Evolutionary conservation across 2,888 invertebrate genomes (phyloP), one percentile per base, ranked within the genome.

Genomic region (Physocephala rufipes): DNA sequence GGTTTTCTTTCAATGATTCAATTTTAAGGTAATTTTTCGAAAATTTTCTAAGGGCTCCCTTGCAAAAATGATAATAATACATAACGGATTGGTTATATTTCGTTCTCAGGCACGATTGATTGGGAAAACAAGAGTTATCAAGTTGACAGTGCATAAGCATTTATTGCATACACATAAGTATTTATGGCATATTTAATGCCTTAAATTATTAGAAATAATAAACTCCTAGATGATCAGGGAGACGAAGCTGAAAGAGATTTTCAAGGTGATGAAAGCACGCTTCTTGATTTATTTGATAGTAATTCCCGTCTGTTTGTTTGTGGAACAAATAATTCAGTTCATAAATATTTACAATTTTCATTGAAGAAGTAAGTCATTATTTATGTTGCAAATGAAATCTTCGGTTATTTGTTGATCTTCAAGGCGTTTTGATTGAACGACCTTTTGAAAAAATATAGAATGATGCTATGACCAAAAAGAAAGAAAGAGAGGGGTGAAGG

Each of bases 331-430:
- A 76, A 80, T 79, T 76, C 67, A 77, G 71, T 78, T 81, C 80
- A 80, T 82, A 80, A 36, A 81, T 78, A 76, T 74, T 78, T 76
- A 80, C 77, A 71, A 77, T 76, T 76, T 79, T 76, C 76, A 76
- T 78, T 79, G 74, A 81, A 78, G 82, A 79, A 79, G 70, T 77
- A 71, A n/a, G 70, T 71, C 79, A 77, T 78, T 64, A 64, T 30
- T 72, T 73, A 74, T 73, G 24, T 55, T 55, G 53, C 19, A 36
- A 55, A 55, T 21, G 53, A 13, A 21, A 4, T 21, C 21, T n/a
- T n/a, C n/a, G 51, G 12, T 51, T 51, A 21, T 55, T 12, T 21
- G 13, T 55, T 49, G 19, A 49, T 16, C 5, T 3, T 49, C 49
- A 49, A 49, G 49, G 19, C 49, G n/a, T n/a, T n/a, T n/a, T n/a